Evolutionary conservation across 2,113 vertebrate genomes (phyloP).

Genomic region (Triplophysa tibetana): DNA sequence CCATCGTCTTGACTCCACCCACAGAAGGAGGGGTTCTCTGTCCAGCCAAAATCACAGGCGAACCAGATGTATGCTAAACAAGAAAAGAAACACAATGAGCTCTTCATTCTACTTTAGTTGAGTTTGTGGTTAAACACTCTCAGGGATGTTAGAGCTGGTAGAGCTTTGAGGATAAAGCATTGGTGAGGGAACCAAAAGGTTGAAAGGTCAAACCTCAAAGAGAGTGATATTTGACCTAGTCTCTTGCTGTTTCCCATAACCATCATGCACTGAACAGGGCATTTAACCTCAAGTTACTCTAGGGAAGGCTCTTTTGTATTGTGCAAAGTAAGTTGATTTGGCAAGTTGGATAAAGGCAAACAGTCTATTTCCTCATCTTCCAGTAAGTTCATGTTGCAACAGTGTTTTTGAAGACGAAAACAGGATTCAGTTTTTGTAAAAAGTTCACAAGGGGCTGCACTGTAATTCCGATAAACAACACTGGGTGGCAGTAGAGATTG

Average conservation of each 20-base stretch:
- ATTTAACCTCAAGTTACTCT: not conserved
- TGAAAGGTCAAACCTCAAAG: not conserved
- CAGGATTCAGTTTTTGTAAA: no score
- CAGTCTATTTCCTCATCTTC: no score
- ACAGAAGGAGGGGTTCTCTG: slow-evolving; percentile 83
- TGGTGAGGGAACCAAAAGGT: not conserved
- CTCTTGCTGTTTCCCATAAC: not conserved
- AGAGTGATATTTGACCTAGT: not conserved
- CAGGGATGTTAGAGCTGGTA: not conserved
- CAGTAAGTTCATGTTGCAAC: no score
- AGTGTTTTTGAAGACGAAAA: no score
- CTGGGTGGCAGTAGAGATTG: slow-evolving; percentile 26
- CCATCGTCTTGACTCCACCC: slow-evolving; percentile 84
- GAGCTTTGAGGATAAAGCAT: not conserved
- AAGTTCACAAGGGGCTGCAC: no score
- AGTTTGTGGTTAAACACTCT: not conserved
- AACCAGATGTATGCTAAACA: slow-evolving; percentile 79
- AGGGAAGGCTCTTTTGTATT: no score
- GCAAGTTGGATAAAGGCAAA: no score
- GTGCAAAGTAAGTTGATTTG: no score
- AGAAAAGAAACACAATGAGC: not conserved
- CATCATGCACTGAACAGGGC: not conserved
- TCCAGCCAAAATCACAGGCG: slow-evolving; percentile 91
- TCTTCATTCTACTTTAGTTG: not conserved
- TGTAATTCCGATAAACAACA: slow-evolving; percentile 4